These are phyloP conservation scores for Heptranchias perlo DNA, from an alignment of 2,113 vertebrate species.

Conservation along the genomic window DNA sequence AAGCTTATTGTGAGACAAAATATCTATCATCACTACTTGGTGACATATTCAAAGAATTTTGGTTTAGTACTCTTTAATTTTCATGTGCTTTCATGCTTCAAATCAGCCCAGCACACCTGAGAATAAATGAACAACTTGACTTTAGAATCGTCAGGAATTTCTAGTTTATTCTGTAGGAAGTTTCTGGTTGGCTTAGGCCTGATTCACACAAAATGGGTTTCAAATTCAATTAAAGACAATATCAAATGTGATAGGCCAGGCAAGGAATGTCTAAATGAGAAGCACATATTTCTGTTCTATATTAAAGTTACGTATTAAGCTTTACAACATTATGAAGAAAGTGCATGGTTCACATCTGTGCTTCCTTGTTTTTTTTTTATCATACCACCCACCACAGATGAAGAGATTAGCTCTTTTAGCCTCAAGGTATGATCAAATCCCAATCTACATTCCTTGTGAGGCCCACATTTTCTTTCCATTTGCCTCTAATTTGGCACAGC, in stretches of 20 bases:
- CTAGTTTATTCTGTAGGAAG: neutral
- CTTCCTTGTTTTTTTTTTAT: neutral
- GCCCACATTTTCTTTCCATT: slow-evolving; percentile 31
- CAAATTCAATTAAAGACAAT: neutral
- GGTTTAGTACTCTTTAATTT: neutral
- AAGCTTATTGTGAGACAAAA: neutral
- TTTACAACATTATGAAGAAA: neutral
- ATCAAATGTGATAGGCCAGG: neutral
- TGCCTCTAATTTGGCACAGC: slow-evolving; percentile 17
- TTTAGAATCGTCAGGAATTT: slow-evolving; percentile 8
- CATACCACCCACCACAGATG: slow-evolving; percentile 22
- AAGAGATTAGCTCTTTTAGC: slow-evolving; percentile 25
- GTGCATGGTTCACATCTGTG: slow-evolving; percentile 8
- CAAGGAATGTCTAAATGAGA: slow-evolving; percentile 12
- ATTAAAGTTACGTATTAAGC: neutral
- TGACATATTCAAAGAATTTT: neutral
- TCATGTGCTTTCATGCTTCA: neutral
- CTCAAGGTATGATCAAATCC: slow-evolving; percentile 33
- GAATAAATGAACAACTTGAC: neutral
- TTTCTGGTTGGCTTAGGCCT: neutral
- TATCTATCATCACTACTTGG: neutral
- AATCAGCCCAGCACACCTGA: neutral
- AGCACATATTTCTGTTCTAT: neutral
- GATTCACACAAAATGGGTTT: neutral
- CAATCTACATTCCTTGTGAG: slow-evolving; percentile 34